Percentiles rank a stretch among this genome's conserved stretches.
Conservation (phyloP, 2,797 vertebrate species). For the Muscicapa striata region DNA sequence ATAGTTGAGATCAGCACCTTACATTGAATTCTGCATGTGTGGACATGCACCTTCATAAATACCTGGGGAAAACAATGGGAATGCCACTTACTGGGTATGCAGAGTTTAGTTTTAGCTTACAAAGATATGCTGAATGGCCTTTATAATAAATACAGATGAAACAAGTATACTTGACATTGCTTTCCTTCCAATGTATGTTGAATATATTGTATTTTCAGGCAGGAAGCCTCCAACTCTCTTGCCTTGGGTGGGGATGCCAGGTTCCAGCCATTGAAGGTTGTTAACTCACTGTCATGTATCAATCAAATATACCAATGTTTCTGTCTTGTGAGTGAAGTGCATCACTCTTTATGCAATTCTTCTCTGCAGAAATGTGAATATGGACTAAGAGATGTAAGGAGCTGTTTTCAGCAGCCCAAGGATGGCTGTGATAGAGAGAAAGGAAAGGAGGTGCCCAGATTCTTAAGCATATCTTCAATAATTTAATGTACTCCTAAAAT, state of each 20-base stretch:
- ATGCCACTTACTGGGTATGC: neutral
- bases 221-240: neutral
- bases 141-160: neutral
- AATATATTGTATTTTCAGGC: neutral
- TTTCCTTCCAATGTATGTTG: neutral
- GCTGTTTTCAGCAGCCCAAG: fast-evolving
- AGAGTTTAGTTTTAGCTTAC: neutral
- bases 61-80: neutral
- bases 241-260: neutral
- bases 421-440: neutral
- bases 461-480: neutral
- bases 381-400: neutral
- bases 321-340: neutral
- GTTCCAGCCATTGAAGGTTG: neutral
- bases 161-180: neutral
- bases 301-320: neutral
- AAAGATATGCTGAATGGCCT: neutral
- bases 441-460: neutral
- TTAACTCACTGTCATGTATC: neutral
- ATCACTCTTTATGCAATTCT: neutral
- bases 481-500: neutral
- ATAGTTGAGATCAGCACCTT: neutral
- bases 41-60: neutral
- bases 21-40: neutral
- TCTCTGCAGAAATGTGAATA: neutral